Base-by-base conservation (phyloP, 1,140 invertebrate genomes). In the Trachymyrmex septentrionalis region DNA sequence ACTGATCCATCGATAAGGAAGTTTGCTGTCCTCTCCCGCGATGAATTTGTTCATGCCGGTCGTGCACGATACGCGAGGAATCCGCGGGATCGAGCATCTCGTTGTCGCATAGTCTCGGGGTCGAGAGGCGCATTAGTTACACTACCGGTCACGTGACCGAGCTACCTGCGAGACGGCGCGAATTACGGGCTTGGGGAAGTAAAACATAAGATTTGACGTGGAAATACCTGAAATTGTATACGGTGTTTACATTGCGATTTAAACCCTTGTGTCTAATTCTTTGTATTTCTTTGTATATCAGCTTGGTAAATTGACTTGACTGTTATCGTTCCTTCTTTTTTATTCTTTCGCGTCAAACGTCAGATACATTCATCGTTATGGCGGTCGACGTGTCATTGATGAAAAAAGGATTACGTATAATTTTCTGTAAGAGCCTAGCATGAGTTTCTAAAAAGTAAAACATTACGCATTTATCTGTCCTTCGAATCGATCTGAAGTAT, bases 1-100 rank as follows among this genome's bases (percentile, higher is more conserved):
- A 86, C 86, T 90, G 90, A 91, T 91, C 89, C 85, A 92, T 90
- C 92, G 92, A 92, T 93, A 93, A 93, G 88, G 90, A 92, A 81
- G 92, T 88, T 92, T 67, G 82, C 92, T 92, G 82, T 87, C 84
- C 82, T 90, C 63, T 90, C 86, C 55, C 63, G 57, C 59, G 64
- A 48, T 50, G 73, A 75, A 90, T 87, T 84, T 72, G 80, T 82
- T 75, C 80, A 34, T 78, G 75, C 59, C 75, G 38, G 59, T 78
- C 59, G 75, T 63, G 69, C 69, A 34, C 78, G 78, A 72, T 82
- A 38, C 66, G 69, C 69, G 55, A 66, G 81, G 30, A 63, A 84
- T 86, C 69, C 80, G 57, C 69, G 69, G 69, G 69, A 81, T 59
- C 69, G 80, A 80, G 50, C 55, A 75, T 84, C 80, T 84, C 69